phyloP scores from a whole-genome alignment of 2,797 vertebrate species.

The Hippocampus kuda region DNA sequence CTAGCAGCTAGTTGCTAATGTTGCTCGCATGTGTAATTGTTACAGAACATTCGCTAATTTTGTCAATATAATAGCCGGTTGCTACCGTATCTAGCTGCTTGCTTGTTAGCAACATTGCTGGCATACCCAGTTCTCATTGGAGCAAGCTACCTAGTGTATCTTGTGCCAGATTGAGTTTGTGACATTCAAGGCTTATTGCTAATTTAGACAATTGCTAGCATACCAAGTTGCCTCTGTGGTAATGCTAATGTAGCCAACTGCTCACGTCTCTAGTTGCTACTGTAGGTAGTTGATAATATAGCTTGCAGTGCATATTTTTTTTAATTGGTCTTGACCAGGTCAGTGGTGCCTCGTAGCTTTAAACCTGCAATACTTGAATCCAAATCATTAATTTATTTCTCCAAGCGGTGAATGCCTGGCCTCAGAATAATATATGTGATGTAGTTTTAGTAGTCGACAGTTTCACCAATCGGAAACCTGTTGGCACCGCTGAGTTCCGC shows the following conservation, averaged over 20 bases:
- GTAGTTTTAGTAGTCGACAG: too few species aligned
- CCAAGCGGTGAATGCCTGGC: slow-evolving; percentile 24
- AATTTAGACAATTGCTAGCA: neutral
- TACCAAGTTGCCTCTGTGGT: neutral
- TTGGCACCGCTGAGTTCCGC: neutral
- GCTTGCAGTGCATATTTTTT: neutral
- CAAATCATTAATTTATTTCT: slow-evolving; percentile 45
- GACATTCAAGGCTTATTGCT: neutral
- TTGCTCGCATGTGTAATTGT: neutral
- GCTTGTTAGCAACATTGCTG: too few species aligned
- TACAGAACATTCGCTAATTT: neutral
- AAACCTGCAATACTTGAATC: slow-evolving; percentile 73
- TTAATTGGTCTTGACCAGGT: neutral
- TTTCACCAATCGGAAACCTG: neutral
- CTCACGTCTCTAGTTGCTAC: neutral
- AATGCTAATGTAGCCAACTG: neutral
- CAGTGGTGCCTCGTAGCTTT: slow-evolving; percentile 44
- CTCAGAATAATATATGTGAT: slow-evolving; percentile 21
- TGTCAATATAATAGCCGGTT: neutral
- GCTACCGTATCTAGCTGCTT: neutral
- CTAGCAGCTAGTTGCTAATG: neutral
- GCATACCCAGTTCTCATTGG: too few species aligned
- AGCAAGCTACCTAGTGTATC: too few species aligned
- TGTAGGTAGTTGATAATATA: neutral
- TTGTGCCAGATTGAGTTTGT: too few species aligned